phyloP scores from a whole-genome alignment of 2,888 invertebrate species.

The Hemistola chrysoprasaria region DNA sequence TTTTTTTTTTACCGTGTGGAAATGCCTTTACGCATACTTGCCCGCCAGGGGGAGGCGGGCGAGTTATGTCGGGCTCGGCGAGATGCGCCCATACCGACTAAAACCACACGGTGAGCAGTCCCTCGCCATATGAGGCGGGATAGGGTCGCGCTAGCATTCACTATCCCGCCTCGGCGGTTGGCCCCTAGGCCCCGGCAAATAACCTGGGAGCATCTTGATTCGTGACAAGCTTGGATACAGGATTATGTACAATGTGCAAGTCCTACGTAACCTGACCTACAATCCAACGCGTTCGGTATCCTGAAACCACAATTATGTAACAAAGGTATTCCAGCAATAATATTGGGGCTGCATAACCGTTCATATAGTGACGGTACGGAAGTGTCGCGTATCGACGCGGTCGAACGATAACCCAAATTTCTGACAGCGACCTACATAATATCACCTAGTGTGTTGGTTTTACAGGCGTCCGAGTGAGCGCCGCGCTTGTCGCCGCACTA shows the following conservation, averaged over 20 bases:
- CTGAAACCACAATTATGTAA: conserved; percentile 53
- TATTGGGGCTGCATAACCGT: conserved; percentile 65
- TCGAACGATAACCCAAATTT: conserved; percentile 78
- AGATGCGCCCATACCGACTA: too few relatives aligned
- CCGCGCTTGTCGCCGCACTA: conserved; percentile 23
- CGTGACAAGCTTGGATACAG: conserved; percentile 19
- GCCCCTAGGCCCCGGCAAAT: too few relatives aligned
- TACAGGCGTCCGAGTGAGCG: conserved; percentile 56
- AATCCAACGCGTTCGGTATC: conserved; percentile 44
- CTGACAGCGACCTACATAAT: conserved; percentile 74
- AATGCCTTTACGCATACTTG: too few relatives aligned
- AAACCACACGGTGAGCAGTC: too few relatives aligned
- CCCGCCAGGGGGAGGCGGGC: too few relatives aligned
- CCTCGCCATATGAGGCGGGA: too few relatives aligned
- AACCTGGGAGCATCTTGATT: too few relatives aligned
- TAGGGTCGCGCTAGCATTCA: too few relatives aligned
- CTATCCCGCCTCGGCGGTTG: too few relatives aligned
- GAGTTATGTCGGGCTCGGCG: too few relatives aligned
- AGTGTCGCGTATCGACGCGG: conserved; percentile 76
- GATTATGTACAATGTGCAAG: conserved; percentile 39
- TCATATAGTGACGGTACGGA: conserved; percentile 63
- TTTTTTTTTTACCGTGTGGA: too few relatives aligned
- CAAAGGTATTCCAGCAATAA: conserved; percentile 49
- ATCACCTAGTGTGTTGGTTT: conserved; percentile 54
- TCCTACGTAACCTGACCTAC: conserved; percentile 45